Evolutionary conservation across 1,140 invertebrate species (phyloP), one percentile per base, ranked within the genome.

Genomic region (Magallana angulata): DNA sequence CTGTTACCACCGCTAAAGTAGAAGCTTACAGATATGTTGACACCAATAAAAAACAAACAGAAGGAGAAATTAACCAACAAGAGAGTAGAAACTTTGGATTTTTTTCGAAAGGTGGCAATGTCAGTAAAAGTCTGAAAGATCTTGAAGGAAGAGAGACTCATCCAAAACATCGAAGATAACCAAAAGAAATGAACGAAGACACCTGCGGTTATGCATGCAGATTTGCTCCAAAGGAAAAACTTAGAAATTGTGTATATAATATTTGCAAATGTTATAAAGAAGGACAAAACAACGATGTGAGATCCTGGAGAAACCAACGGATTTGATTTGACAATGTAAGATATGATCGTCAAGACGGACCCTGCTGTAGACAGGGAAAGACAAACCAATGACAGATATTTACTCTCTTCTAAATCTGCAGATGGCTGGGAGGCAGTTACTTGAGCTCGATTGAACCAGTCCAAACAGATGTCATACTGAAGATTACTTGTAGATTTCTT

Each of bases 81-180:
- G 14, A 76, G 24, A 76, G 24, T 30, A 36, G 11, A 24, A 8
- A 30, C 8, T 12, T 76, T 30, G 18, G 68, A 76, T 76, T 76
- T 76, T 36, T 24, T 11, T 76, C 14, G 24, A 11, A 30, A 76
- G 24, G 9, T 36, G 7, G 24, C 18, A 12, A 24, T 30, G 2
- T 76, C 36, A 12, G 68, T 76, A 30, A 76, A 76, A 30, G 68
- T 76, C 8, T 76, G 68, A 76, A 76, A 76, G 24, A 76, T 24
- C 36, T 76, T 18, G 36, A 76, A 76, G 36, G 18, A 76, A 24
- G 68, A 76, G 4, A 76, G 24, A 76, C 68, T 76, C 68, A 76
- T 76, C 68, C 68, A 76, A 11, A 76, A 76, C 11, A 76, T 30
- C 8, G 36, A 18, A 36, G 24, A 36, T 30, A 76, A 30, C 68